Evolutionary conservation across 2,888 invertebrate genomes (phyloP).

Genomic region (Empis stercorea): DNA sequence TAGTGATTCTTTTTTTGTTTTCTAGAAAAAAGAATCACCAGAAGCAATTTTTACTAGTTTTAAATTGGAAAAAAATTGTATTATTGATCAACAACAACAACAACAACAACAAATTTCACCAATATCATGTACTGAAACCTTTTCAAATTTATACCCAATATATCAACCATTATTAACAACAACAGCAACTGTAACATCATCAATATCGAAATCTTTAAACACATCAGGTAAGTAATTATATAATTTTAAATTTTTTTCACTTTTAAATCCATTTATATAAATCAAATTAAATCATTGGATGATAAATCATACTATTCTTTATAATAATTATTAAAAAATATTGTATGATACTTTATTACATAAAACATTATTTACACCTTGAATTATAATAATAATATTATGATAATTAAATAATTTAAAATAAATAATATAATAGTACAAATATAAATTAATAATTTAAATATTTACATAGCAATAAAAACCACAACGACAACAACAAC

Average conservation of each 20-base stretch:
- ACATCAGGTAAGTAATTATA: too few relatives aligned
- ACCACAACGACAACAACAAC: background rate
- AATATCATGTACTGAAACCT: background rate
- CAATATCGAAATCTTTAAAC: slow-evolving; percentile 10
- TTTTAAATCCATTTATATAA: too few relatives aligned
- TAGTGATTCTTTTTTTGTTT: slow-evolving; percentile 3
- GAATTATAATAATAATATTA: too few relatives aligned
- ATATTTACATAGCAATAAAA: background rate
- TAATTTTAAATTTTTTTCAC: too few relatives aligned
- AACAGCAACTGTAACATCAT: slow-evolving; percentile 55
- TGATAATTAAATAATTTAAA: too few relatives aligned
- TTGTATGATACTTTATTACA: too few relatives aligned
- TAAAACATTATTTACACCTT: too few relatives aligned
- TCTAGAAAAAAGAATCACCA: slow-evolving; percentile 52
- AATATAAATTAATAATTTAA: background rate
- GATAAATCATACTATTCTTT: too few relatives aligned
- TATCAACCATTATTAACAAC: slow-evolving; percentile 43
- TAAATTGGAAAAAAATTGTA: slow-evolving; percentile 62
- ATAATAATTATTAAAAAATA: too few relatives aligned
- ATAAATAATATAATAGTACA: too few relatives aligned
- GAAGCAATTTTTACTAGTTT: slow-evolving; percentile 90
- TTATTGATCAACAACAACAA: background rate
- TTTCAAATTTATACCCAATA: background rate
- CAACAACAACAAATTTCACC: slow-evolving; percentile 16
- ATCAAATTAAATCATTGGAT: too few relatives aligned